Base-by-base conservation (phyloP, 2,797 vertebrate species). In the Melanotaenia nigrans region DNA sequence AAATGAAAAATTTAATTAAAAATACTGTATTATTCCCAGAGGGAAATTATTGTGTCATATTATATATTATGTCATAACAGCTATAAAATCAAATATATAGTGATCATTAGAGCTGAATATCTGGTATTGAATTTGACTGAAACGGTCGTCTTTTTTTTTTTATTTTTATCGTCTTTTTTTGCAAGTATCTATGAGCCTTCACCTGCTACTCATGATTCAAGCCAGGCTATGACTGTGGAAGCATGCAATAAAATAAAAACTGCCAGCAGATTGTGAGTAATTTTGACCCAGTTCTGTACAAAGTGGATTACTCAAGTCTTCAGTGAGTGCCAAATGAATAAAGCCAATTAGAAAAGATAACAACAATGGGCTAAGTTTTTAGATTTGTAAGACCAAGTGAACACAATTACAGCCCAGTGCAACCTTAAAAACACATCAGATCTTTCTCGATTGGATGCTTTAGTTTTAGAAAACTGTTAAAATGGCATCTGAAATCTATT, bases 271-370 rank as follows among this genome's bases (percentile, higher is more conserved):
- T 4, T 25, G 16, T 18, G 38, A 5, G 61, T 25, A 22, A 54
- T 25, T 63, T 54, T 9, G 51, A 65, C 54, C 20, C 2, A 25
- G 4, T 12, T 38, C 35, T 12, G 33, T 5, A 36, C 28, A 12
- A 35, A 66, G 7, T 24, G 22, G 10, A 60, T 38, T 45, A 47
- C 53, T 68, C 56, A 38, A 64, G 32, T 62, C 33, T 66, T 40
- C 16, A 11, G 25, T 14, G 35, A 53, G 22, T 54, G 65, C 38
- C 24, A 67, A 69, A 69, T 7, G 1, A 75, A 75, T 33, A 54
- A 74, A 68, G 40, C 13, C 10, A 72, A 67, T 83, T 60, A 72
- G 45, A 81, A 55, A 38, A 2, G 3, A 61, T 59, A 70, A 75
- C 51, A 70, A 75, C 51, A 12, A 61, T 5, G 42, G 28, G 4